phyloP scores from a whole-genome alignment of 2,797 vertebrate species.

The Podarcis siculus region DNA sequence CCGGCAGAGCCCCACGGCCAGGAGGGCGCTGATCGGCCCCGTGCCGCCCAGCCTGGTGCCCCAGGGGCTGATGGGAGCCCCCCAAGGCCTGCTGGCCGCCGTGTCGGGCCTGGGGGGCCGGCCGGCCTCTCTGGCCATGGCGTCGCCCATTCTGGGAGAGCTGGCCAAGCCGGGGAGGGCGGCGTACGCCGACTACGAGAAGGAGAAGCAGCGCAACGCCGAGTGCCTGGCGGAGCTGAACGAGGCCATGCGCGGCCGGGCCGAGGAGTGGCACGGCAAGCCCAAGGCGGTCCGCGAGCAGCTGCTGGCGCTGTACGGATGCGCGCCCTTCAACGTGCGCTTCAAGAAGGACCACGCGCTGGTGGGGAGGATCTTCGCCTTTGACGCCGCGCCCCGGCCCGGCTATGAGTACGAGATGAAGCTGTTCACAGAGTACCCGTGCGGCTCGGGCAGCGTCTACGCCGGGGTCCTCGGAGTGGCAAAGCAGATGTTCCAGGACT shows the following conservation, averaged over 20 bases:
- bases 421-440: constrained; percentile 89
- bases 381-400: constrained; percentile 80
- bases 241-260: constrained; percentile 83
- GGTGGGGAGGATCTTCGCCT: constrained; percentile 85
- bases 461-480: constrained; percentile 84
- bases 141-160: constrained; percentile 76
- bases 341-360: constrained; percentile 91
- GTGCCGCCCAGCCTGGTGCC: constrained; percentile 83
- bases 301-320: constrained; percentile 82
- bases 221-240: constrained; percentile 82
- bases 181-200: constrained; percentile 86
- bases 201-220: constrained; percentile 77
- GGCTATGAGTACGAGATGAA: constrained; percentile 86
- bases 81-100: constrained; percentile 81
- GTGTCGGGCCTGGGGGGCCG: constrained; percentile 82
- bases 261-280: constrained; percentile 87
- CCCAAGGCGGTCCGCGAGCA: constrained; percentile 83
- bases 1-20: constrained; percentile 82
- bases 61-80: constrained; percentile 78
- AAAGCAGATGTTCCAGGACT: constrained; percentile 89
- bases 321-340: constrained; percentile 88
- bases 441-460: constrained; percentile 87
- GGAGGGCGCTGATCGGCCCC: constrained; percentile 82
- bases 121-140: constrained; percentile 73
- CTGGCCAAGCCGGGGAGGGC: constrained; percentile 76